These are phyloP conservation scores for Pilophorus perplexus DNA, from an alignment of 2,888 invertebrate species.

Conservation along the genomic window DNA sequence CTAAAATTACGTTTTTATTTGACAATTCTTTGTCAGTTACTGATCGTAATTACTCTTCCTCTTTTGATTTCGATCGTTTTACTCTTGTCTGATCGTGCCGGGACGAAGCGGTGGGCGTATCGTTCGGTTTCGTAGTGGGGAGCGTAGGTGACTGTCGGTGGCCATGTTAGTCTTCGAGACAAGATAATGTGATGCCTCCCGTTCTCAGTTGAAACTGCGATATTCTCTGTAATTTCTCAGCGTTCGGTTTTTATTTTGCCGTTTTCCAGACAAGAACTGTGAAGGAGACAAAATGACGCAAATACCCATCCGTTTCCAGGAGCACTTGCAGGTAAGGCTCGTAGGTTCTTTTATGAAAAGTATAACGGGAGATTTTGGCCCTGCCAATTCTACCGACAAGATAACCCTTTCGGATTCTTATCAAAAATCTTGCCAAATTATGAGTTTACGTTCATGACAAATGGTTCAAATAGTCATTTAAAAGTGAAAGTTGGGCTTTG, in stretches of 20 bases:
- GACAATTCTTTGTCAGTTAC: slow-evolving; percentile 5
- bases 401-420: slow-evolving; percentile 33
- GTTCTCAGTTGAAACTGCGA: slow-evolving; percentile 19
- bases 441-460: no score
- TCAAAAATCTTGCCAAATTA: no score
- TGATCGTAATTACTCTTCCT: no score
- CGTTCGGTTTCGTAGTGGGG: slow-evolving; percentile 21
- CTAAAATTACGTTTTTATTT: slow-evolving; percentile 33
- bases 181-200: slow-evolving; percentile 37
- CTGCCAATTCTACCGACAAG: slow-evolving; percentile 5
- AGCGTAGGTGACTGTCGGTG: slow-evolving; percentile 24
- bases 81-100: not conserved
- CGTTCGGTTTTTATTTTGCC: no score
- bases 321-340: slow-evolving; percentile 61
- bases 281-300: slow-evolving; percentile 54
- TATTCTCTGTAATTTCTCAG: slow-evolving; percentile 3
- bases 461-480: no score
- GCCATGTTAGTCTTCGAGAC: slow-evolving; percentile 34
- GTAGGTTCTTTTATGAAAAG: not conserved
- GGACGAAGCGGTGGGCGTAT: slow-evolving; percentile 28
- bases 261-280: slow-evolving; percentile 1
- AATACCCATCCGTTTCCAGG: slow-evolving; percentile 65
- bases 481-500: no score
- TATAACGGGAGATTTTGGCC: not conserved
- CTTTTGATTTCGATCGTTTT: not conserved